Conservation (phyloP, 2,113 vertebrate genomes). For the Erpornis zantholeuca region DNA sequence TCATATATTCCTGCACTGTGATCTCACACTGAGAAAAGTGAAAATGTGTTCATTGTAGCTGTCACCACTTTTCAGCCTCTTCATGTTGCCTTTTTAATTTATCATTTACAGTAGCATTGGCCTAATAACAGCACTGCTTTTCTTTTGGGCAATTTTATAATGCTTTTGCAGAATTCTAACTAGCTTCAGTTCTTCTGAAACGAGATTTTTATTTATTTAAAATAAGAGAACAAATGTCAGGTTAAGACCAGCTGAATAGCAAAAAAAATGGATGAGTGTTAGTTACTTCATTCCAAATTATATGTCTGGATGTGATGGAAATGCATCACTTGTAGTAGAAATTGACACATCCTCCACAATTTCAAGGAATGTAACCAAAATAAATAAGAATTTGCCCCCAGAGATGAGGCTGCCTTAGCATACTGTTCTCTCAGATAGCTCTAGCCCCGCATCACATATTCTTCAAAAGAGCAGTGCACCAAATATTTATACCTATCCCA, state of each 20-base stretch:
- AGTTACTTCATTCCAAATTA: neutral
- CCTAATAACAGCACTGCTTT: conserved; percentile 4
- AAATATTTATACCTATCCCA: neutral
- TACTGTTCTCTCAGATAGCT: neutral
- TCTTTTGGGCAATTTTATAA: neutral
- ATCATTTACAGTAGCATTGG: conserved; percentile 30
- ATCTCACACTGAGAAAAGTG: conserved; percentile 43
- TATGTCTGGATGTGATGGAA: neutral
- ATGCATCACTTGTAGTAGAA: neutral
- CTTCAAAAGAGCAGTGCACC: neutral
- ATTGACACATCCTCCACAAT: neutral
- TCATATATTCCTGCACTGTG: conserved; percentile 30
- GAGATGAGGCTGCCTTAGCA: neutral
- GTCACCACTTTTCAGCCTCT: conserved; percentile 56
- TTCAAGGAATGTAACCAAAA: neutral
- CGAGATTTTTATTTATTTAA: conserved; percentile 2
- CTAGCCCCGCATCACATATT: neutral
- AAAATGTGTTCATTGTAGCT: conserved; percentile 44
- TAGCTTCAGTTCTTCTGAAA: neutral
- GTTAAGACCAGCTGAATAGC: neutral
- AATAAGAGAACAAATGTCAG: neutral
- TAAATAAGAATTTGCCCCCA: neutral
- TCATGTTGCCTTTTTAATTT: conserved; percentile 55
- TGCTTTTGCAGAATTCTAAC: neutral
- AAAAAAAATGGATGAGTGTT: neutral